Evolutionary conservation across 1,140 invertebrate genomes (phyloP).

Genomic region (Bursaphelenchus mucronatus): DNA sequence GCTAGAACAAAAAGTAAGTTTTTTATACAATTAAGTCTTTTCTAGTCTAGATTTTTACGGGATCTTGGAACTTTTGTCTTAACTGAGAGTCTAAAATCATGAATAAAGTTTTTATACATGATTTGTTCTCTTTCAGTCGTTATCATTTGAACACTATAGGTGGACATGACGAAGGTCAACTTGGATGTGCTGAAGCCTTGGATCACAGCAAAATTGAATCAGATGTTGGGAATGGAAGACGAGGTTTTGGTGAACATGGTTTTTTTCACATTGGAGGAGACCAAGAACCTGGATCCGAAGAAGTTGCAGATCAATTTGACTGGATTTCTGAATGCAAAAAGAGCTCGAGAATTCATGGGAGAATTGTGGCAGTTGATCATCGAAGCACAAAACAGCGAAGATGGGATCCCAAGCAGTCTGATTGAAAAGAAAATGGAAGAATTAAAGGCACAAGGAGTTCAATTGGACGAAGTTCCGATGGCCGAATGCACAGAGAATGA

Average conservation of each 20-base stretch:
- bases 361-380: slow-evolving; percentile 90
- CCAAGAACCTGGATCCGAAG: slow-evolving; percentile 78
- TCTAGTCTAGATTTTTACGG: slow-evolving; percentile 13
- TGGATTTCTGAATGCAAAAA: slow-evolving; percentile 94
- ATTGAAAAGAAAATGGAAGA: slow-evolving; percentile 45
- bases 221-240: slow-evolving; percentile 92
- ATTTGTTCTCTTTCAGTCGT: slow-evolving; percentile 12
- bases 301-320: slow-evolving; percentile 99
- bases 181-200: slow-evolving; percentile 95
- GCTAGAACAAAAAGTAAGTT: slow-evolving; percentile 76
- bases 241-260: slow-evolving; percentile 97
- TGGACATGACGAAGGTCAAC: slow-evolving; percentile 97
- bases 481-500: slow-evolving; percentile 40
- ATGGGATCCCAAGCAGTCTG: slow-evolving; percentile 35
- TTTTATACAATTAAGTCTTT: slow-evolving; percentile 12
- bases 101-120: slow-evolving; percentile 8
- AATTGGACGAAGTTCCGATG: slow-evolving; percentile 4
- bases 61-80: slow-evolving; percentile 5
- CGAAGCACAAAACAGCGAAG: slow-evolving; percentile 76
- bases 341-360: slow-evolving; percentile 91
- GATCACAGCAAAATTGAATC: slow-evolving; percentile 92
- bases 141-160: slow-evolving; percentile 66
- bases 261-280: slow-evolving; percentile 86
- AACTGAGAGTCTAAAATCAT: slow-evolving; percentile 7
- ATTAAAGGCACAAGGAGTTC: slow-evolving; percentile 16